Percentiles rank a stretch among this genome's conserved stretches.
Evolutionary conservation across 2,113 vertebrate species (phyloP).

Genomic region (Megaceryle torquata): DNA sequence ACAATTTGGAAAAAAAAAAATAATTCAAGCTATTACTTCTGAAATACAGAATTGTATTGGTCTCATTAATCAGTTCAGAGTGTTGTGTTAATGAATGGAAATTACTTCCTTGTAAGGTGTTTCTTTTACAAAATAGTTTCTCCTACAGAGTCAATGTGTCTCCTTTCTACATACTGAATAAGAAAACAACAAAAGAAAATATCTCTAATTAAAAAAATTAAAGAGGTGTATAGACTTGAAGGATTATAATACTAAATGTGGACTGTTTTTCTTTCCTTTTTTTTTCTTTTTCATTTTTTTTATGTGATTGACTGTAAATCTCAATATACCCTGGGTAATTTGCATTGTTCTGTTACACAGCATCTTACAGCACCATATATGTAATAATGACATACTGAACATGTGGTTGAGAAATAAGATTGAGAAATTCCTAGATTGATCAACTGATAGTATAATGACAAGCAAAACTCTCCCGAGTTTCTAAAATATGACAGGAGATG

Average conservation of each 20-base stretch:
- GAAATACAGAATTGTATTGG: conserved; percentile 49
- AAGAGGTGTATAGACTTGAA: neutral
- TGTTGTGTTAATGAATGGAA: neutral
- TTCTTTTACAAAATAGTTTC: neutral
- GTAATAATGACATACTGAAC: neutral
- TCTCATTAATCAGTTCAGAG: conserved; percentile 50
- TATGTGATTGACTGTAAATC: neutral
- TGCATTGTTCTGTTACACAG: neutral
- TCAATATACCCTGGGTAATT: neutral
- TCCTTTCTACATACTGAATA: neutral
- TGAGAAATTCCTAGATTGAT: neutral
- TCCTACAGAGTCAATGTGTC: neutral
- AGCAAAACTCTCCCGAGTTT: neutral
- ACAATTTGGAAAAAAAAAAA: conserved; percentile 24
- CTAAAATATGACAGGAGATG: neutral
- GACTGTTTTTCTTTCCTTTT: rapidly evolving
- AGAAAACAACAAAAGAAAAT: neutral
- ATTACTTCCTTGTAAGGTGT: neutral
- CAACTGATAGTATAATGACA: neutral
- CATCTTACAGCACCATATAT: neutral
- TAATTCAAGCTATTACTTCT: conserved; percentile 8
- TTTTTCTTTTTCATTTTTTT: neutral
- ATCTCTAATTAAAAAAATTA: neutral
- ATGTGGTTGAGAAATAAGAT: neutral
- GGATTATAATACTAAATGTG: neutral